These are phyloP conservation scores for Telmatherina bonti DNA, from an alignment of 2,797 vertebrate species.

Conservation along the genomic window DNA sequence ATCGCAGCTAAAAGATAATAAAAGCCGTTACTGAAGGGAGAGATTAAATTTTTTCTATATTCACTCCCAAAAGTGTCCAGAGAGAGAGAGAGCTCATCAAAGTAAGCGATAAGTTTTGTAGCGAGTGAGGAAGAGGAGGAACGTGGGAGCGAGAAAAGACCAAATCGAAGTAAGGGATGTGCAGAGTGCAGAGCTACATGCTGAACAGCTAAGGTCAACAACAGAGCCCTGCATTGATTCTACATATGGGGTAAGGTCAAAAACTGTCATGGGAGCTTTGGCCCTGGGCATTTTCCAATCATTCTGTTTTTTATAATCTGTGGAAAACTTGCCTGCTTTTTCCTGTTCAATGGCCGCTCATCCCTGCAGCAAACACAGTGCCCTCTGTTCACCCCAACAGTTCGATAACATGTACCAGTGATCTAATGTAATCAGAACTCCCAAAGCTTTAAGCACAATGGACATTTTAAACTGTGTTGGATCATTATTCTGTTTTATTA, in stretches of 20 bases:
- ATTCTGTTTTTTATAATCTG: constrained; percentile 70
- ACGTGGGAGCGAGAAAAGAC: background rate
- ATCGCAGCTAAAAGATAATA: background rate
- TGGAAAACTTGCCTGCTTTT: constrained; percentile 71
- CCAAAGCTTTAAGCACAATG: constrained; percentile 28
- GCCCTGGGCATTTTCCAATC: constrained; percentile 70
- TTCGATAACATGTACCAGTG: constrained; percentile 66
- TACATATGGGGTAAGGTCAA: constrained; percentile 66
- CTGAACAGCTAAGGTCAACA: constrained; percentile 61
- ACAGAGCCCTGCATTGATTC: constrained; percentile 72
- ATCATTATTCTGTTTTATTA: background rate
- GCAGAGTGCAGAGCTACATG: constrained; percentile 32
- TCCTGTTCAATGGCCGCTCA: constrained; percentile 72
- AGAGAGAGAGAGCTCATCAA: constrained; percentile 1
- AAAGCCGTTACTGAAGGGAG: background rate
- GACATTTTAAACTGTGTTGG: background rate
- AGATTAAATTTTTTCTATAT: background rate
- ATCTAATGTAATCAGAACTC: constrained; percentile 64
- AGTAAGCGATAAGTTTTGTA: background rate
- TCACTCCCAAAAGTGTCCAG: background rate
- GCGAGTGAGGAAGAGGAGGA: background rate
- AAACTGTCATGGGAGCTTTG: constrained; percentile 73
- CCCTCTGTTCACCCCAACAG: constrained; percentile 53
- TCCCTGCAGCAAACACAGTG: constrained; percentile 68
- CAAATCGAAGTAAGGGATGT: background rate